Evolutionary conservation across 92 coral and sea anemone species (phyloP), one percentile per base, ranked within the genome.

Genomic region (Actinostola sp.): DNA sequence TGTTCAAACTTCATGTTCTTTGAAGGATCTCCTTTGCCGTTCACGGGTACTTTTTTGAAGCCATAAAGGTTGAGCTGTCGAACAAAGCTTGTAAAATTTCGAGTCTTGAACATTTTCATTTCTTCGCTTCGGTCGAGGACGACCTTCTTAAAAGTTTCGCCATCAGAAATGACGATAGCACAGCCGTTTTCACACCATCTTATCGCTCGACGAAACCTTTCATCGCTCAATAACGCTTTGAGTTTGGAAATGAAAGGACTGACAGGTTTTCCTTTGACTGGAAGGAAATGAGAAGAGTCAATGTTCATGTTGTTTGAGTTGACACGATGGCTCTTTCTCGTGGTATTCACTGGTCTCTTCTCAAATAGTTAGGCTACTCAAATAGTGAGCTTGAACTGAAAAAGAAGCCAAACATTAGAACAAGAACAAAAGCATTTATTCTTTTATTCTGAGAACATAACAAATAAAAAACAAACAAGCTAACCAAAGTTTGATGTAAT

Each of bases 51-150:
- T 55, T 93, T 93, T 52, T 91, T 91, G 75, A 91, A 95, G 33
- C 97, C 99, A 35, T 91, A 91, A 57, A 95, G 85, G 80, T 95
- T 95, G 41, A 95, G 78, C 88, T 95, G 99, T 75, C 99, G 86
- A 36, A 95, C 99, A 54, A 95, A 95, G 77, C 99, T 95, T 0
- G 99, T 89, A 67, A 95, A 95, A 82, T 95, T 95, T 76, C 91
- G 85, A 44, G 99, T 95, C 81, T 95, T 95, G 81, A 95, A 95
- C 97, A 93, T 93, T 81, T 86, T 97, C 98, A 93, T 93, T 75
- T 86, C 99, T 63, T 84, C 99, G 77, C 97, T 95, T 75, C 88
- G 86, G 87, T 95, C 99, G 61, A 95, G 89, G 52, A 95, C 96
- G 29, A 92, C 71, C 67, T 91, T 86, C 84, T 92, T 95, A 90